phyloP scores from a whole-genome alignment of 2,888 invertebrate species.

The Tanytarsus gracilentus region DNA sequence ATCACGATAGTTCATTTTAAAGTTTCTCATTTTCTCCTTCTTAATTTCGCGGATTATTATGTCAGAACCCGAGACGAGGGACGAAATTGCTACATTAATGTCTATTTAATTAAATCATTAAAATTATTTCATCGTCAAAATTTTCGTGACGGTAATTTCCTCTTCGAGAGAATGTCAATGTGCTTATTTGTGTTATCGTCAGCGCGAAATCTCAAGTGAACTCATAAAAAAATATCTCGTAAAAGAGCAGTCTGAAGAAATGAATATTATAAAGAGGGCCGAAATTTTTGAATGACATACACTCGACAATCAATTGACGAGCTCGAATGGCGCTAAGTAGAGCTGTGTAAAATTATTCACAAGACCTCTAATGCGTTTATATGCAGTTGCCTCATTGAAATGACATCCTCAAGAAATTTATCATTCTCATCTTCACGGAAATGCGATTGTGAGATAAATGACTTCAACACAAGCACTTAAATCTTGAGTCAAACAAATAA shows the following conservation, averaged over 20 bases:
- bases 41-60: no score
- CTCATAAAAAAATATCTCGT: background rate
- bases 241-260: background rate
- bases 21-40: no score
- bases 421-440: background rate
- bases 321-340: constrained; percentile 8
- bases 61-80: no score
- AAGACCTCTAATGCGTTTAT: no score
- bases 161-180: background rate
- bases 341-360: no score
- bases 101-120: constrained; percentile 18
- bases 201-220: background rate
- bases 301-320: background rate
- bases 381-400: no score
- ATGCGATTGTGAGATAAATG: background rate
- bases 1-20: no score
- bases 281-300: background rate
- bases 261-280: background rate
- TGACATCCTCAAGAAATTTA: no score
- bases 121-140: constrained; percentile 17
- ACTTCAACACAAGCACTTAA: no score
- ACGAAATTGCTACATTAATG: constrained; percentile 7
- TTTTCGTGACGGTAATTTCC: constrained; percentile 3
- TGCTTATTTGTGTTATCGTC: background rate
- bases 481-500: no score